phyloP scores from a whole-genome alignment of 35 echinoderm and acorn worm genomes.

The Apostichopus parvimensis region DNA sequence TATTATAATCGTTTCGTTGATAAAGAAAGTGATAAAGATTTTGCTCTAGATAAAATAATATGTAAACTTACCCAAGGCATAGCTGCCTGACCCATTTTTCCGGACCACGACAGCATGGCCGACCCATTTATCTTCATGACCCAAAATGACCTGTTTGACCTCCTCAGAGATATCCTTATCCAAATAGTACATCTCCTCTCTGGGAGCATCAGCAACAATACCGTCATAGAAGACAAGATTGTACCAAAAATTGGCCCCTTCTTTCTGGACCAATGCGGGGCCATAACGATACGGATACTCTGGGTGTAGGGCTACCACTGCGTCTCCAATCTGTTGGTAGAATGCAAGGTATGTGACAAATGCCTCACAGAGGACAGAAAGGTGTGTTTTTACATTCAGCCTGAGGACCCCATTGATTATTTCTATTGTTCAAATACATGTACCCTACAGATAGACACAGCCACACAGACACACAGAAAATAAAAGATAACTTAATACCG shows the following conservation, averaged over 20 bases:
- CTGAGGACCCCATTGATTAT: too few species aligned
- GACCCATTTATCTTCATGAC: conserved; percentile 75
- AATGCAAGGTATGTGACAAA: too few species aligned
- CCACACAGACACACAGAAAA: too few species aligned
- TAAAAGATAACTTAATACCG: too few species aligned
- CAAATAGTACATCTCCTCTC: conserved; percentile 87
- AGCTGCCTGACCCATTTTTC: conserved; percentile 67
- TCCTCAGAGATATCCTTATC: conserved; percentile 43
- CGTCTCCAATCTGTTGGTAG: conserved; percentile 55
- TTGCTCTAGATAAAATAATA: too few species aligned
- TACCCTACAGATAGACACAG: too few species aligned
- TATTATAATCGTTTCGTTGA: too few species aligned
- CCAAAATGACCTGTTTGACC: conserved; percentile 71
- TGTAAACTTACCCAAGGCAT: conserved; percentile 74
- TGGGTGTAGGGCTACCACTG: conserved; percentile 83
- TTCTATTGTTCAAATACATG: too few species aligned
- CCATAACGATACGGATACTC: conserved; percentile 77
- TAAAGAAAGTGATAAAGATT: too few species aligned
- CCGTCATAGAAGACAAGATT: conserved; percentile 91
- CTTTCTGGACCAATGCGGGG: conserved; percentile 66
- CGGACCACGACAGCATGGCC: conserved; percentile 84
- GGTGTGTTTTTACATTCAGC: too few species aligned
- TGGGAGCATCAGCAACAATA: conserved; percentile 68
- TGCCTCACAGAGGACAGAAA: too few species aligned
- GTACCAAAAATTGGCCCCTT: conserved; percentile 81